Evolutionary conservation across 2,113 vertebrate species (phyloP), one percentile per base, ranked within the genome.

Genomic region (Columba janthina): DNA sequence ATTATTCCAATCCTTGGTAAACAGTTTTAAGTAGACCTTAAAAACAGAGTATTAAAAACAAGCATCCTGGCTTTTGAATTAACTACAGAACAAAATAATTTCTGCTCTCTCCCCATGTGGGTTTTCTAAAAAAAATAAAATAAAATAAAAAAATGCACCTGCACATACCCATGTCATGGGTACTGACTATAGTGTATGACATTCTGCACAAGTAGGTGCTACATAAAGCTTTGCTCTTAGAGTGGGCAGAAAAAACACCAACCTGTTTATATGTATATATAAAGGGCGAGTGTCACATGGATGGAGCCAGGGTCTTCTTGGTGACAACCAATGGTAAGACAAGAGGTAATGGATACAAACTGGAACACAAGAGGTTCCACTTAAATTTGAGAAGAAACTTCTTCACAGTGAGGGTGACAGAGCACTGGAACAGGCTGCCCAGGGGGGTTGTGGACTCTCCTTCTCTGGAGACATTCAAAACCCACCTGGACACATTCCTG

Each of bases 41-140:
- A 85, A 92, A 90, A 46, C 46, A 88, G 66, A 84, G 69, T 53
- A 91, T 82, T 90, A 85, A 93, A 81, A 96, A 4, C 69, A 92
- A 88, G 34, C 51, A 79, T 89, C 46, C 32, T 82, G 54, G n/a
- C 77, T 90, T 95, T 40, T 92, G 85, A 95, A 80, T 85, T 91
- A 40, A 72, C 91, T 90, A 76, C 66, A 74, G 40, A 95, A 94
- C 54, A 93, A 90, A 92, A 85, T 51, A 82, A 83, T 93, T 95
- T 96, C 84, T 97, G 70, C 67, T 75, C 57, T 56, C 50, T 89
- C 15, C 15, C 42, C 42, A 32, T 32, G 71, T 90, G 81, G 67
- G 70, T 92, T 93, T 96, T 60, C 54, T 86, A 72, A 94, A 44
- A 54, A 69, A 50, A 64, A 53, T 5, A 36, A 66, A 85, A 42